These are phyloP conservation scores for Oligia strigilis DNA, from an alignment of 2,888 invertebrate species.

Conservation along the genomic window DNA sequence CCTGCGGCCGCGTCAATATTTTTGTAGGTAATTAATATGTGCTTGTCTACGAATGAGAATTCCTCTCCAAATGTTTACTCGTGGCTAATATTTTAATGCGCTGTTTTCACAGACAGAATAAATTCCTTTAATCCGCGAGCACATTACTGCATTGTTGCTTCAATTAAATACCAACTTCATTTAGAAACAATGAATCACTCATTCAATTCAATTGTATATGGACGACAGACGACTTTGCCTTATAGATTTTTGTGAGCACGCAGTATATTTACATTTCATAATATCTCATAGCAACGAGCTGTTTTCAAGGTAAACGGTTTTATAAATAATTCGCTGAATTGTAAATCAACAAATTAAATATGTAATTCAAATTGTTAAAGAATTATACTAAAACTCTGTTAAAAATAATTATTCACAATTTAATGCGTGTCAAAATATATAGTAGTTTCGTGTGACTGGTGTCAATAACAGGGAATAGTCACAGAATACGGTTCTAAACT, in stretches of 20 bases:
- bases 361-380: constrained; percentile 75
- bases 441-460: constrained; percentile 4
- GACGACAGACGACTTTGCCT: constrained; percentile 40
- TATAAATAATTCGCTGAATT: constrained; percentile 81
- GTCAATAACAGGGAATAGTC: background rate
- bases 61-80: constrained; percentile 77
- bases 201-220: constrained; percentile 54
- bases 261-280: constrained; percentile 77
- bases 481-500: background rate
- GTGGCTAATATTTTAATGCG: constrained; percentile 62
- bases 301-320: constrained; percentile 84
- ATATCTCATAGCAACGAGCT: constrained; percentile 83
- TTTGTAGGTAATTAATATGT: constrained; percentile 87
- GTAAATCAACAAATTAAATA: constrained; percentile 80
- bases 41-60: constrained; percentile 77
- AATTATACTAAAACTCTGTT: constrained; percentile 64
- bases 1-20: constrained; percentile 85
- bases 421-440: constrained; percentile 33
- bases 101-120: constrained; percentile 45
- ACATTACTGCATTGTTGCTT: constrained; percentile 57
- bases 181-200: constrained; percentile 61
- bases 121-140: constrained; percentile 48
- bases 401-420: constrained; percentile 51
- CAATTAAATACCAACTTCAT: constrained; percentile 55
- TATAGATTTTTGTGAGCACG: constrained; percentile 66